Percentiles rank a stretch among this genome's conserved stretches.
These are phyloP conservation scores for Myocastor coypus DNA, from an alignment of 2,113 vertebrate genomes.

Conservation along the genomic window DNA sequence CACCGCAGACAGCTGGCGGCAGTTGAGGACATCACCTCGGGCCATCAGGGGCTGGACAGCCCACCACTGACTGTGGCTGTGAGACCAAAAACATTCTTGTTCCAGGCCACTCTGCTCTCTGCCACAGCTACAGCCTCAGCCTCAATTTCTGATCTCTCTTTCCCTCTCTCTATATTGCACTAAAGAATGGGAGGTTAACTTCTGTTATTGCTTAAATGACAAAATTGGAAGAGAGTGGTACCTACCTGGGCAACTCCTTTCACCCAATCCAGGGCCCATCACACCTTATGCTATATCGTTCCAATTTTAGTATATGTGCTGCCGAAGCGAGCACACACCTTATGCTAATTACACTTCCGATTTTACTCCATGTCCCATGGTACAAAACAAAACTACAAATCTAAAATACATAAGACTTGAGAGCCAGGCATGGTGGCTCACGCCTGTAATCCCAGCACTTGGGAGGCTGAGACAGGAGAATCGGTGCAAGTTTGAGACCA, in stretches of 20 bases:
- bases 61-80: not conserved
- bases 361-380: constrained; percentile 90
- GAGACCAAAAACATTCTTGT: no score
- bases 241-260: constrained; percentile 92
- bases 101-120: not conserved
- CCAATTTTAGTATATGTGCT: no score
- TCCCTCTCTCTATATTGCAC: no score
- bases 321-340: no score
- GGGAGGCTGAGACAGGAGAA: no score
- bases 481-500: no score
- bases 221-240: not conserved
- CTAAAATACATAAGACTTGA: constrained; percentile 72
- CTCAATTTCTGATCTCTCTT: no score
- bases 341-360: constrained; percentile 86
- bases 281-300: constrained; percentile 86
- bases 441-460: no score
- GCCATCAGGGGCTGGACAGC: not conserved
- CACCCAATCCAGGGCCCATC: constrained; percentile 89
- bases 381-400: constrained; percentile 87
- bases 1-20: not conserved
- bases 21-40: not conserved
- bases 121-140: no score
- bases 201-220: not conserved
- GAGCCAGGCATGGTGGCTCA: no score
- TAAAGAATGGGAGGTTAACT: no score